Evolutionary conservation across 1,140 invertebrate species (phyloP), one percentile per base, ranked within the genome.

Genomic region (Drosophila equinoxialis): DNA sequence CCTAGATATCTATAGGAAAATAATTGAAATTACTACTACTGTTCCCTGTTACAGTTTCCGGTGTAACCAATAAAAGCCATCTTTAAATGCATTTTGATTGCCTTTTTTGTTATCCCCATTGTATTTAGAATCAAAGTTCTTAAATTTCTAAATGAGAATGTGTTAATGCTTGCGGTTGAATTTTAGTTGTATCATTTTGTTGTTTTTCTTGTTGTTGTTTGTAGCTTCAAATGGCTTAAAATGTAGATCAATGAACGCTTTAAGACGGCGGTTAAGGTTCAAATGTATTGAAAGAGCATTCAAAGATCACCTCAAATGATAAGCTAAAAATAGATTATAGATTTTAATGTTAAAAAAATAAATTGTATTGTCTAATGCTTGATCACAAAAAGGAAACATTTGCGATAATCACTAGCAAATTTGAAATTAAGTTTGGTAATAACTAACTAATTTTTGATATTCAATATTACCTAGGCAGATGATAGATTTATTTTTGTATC

Each of bases 31-130:
- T 84, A 83, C 83, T 77, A 80, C 73, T 80, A 73, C 45, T 51
- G 45, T 51, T 83, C 79, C 63, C 74, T 77, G 63, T 68, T 87
- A 89, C 80, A 89, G 83, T 82, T 87, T 87, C 83, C 83, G 83
- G 83, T 85, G 63, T 69, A 54, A 72, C 69, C 78, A 63, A 77
- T 70, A 68, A 71, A 62, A 75, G 45, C 23, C 26, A 59, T 54
- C 74, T 74, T 70, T 51, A 51, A 51, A 23, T 51, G 45, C 45
- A 51, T 65, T 30, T 69, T 78, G 83, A 87, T 86, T 59, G 67
- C 74, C 42, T 41, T 39, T 41, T 58, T 51, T 10, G 17, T 23
- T 51, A 20, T 51, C 0, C 6, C 17, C 45, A 51, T 68, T 65
- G 60, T 67, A 59, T 51, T 20, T 35, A 14, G 45, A 60, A 75